Conservation (phyloP, 2,888 invertebrate genomes). For the Coremacera marginata region DNA sequence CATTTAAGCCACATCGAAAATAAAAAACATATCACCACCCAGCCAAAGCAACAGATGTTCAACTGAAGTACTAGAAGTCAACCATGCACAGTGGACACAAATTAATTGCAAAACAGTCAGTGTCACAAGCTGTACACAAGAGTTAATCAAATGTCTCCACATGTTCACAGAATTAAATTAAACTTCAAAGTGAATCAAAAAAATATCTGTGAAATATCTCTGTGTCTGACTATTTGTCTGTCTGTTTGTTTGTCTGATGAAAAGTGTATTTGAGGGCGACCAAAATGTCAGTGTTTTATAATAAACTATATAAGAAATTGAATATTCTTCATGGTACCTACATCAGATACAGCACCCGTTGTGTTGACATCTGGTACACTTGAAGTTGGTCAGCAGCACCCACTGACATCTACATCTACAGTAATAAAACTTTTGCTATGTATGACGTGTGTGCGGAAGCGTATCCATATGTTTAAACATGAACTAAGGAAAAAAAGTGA, state of each 20-base stretch:
- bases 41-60: not conserved
- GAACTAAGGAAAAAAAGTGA: not conserved
- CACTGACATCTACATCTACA: not conserved
- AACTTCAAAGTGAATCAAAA: not conserved
- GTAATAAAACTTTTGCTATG: not conserved
- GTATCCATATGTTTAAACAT: conserved; percentile 6
- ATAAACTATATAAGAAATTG: no score
- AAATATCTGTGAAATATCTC: not conserved
- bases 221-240: not conserved
- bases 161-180: not conserved
- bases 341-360: no score
- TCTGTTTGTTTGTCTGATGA: not conserved
- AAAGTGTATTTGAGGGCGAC: not conserved
- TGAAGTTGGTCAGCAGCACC: not conserved
- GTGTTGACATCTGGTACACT: no score
- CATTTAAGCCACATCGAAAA: not conserved
- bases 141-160: conserved; percentile 8
- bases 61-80: not conserved
- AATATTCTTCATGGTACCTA: no score
- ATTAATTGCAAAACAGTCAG: conserved; percentile 27
- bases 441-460: conserved; percentile 1
- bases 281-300: no score
- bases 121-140: not conserved
- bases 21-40: not conserved
- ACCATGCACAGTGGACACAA: not conserved